Evolutionary conservation across 1,140 invertebrate genomes (phyloP), one percentile per base, ranked within the genome.

Genomic region (Apis dorsata): DNA sequence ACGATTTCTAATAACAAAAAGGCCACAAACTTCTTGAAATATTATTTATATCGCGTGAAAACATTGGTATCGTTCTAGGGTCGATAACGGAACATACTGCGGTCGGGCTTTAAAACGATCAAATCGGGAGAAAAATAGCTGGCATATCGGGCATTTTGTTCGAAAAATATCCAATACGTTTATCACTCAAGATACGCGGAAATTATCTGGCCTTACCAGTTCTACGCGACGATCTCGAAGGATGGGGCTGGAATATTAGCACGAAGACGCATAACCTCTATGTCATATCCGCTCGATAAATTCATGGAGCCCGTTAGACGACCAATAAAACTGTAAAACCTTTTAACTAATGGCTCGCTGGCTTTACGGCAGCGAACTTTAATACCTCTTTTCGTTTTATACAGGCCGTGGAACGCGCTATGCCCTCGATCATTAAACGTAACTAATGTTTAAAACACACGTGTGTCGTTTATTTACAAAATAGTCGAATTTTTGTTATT

Each of bases 261-360:
- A 71, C 80, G 74, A 80, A 79, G 66, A 86, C 79, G 66, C 69
- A 63, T 53, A 28, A 15, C 34, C 68, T 49, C 59, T 62, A 81
- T 76, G 84, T 90, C 88, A 90, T 86, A 88, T 90, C 79, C 85
- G 86, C 89, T 88, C 90, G 89, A 91, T 91, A 90, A 90, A 91
- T 90, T 90, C 73, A 51, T 71, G 63, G 82, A 44, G 77, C 87
- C 78, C 78, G 86, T 89, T 89, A 86, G 86, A 80, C 79, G 83
- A 72, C 89, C 89, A 86, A 90, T 91, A 91, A 91, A 91, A 89
- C 89, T 85, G 83, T 76, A 87, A 89, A 91, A 87, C 89, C 89
- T 90, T 89, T 89, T 90, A 90, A 90, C 87, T 90, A 91, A 90
- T 90, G 89, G 90, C 78, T 24, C 60, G 75, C 62, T 75, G 80